A percentile compares a stretch with the other conserved stretches of the same genome.
phyloP scores from a whole-genome alignment of 1,140 invertebrate genomes.

The Drusus annulatus region DNA sequence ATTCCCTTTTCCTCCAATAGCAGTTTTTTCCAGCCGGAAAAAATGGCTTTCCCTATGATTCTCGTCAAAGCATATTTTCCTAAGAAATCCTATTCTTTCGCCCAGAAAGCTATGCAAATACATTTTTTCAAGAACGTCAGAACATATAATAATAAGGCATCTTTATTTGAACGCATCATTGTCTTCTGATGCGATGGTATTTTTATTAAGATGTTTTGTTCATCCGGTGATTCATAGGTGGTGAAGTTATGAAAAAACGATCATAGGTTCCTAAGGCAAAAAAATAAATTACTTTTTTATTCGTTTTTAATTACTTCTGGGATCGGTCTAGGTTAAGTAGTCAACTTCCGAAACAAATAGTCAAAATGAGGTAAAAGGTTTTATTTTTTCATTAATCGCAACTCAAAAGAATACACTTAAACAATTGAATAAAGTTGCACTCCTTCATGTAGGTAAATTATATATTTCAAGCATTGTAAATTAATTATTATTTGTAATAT shows the following conservation, averaged over 20 bases:
- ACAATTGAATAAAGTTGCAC: too few species aligned
- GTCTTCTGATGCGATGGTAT: slow-evolving; percentile 54
- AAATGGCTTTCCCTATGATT: slow-evolving; percentile 52
- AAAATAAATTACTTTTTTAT: slow-evolving; percentile 58
- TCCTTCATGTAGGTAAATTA: too few species aligned
- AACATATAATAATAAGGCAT: slow-evolving; percentile 53
- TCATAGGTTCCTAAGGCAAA: too few species aligned
- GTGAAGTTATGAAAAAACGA: too few species aligned
- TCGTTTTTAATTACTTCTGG: slow-evolving; percentile 54
- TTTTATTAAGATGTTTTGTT: slow-evolving; percentile 58
- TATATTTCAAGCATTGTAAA: too few species aligned
- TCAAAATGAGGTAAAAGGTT: too few species aligned
- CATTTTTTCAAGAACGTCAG: slow-evolving; percentile 55
- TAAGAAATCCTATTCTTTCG: slow-evolving; percentile 31
- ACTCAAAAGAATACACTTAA: too few species aligned
- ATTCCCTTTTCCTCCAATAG: neutral
- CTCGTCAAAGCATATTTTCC: slow-evolving; percentile 6
- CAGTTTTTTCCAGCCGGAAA: slow-evolving; percentile 42
- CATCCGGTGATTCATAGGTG: slow-evolving; percentile 55
- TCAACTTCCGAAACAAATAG: too few species aligned
- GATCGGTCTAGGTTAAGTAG: too few species aligned
- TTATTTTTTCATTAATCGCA: too few species aligned
- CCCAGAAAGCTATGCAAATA: slow-evolving; percentile 54
- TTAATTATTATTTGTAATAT: too few species aligned
- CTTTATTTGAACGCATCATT: slow-evolving; percentile 58